Evolutionary conservation across 2,888 invertebrate genomes (phyloP), one percentile per base, ranked within the genome.

Genomic region (Spicauda simplicius): DNA sequence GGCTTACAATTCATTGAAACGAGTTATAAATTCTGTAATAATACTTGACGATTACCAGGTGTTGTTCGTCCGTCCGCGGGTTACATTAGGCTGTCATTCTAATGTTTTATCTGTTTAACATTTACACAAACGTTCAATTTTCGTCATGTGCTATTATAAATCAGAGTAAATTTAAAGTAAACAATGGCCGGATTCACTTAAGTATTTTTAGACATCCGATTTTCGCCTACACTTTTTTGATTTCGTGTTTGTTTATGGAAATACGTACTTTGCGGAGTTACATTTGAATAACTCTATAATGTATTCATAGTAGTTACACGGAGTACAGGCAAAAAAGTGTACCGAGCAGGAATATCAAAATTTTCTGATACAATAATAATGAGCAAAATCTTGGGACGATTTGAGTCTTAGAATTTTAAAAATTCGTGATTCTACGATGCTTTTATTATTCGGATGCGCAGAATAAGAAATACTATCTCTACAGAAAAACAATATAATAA

Each of bases 51-150:
- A 54, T 25, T 18, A n/a, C 12, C 63, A 63, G 63, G 48, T 63
- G 56, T n/a, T 8, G n/a, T n/a, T 2, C 18, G 19, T 48, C 30
- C 6, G 30, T 63, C 33, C 12, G 14, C 63, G 19, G 12, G 7
- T 56, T 63, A 48, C 63, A 63, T 63, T 56, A 63, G n/a, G 55
- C 63, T 48, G 63, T 63, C 63, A 55, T 48, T 56, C 3, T 37
- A 16, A 54, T 55, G 54, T 45, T 54, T 54, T 55, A 62, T 14
- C 41, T 41, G 12, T 50, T 50, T 50, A 50, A 59, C 59, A 50
- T 63, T 63, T 54, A 55, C 61, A 62, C 58, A 14, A 58, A 54
- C 41, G 16, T 41, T 62, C 41, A 45, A 20, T 45, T 45, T 41
- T 54, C 16, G 41, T 20, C 48, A 25, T 25, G 20, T 10, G 20